These are phyloP conservation scores for Silurus lanzhouensis DNA, from an alignment of 2,797 vertebrate genomes.

Conservation along the genomic window DNA sequence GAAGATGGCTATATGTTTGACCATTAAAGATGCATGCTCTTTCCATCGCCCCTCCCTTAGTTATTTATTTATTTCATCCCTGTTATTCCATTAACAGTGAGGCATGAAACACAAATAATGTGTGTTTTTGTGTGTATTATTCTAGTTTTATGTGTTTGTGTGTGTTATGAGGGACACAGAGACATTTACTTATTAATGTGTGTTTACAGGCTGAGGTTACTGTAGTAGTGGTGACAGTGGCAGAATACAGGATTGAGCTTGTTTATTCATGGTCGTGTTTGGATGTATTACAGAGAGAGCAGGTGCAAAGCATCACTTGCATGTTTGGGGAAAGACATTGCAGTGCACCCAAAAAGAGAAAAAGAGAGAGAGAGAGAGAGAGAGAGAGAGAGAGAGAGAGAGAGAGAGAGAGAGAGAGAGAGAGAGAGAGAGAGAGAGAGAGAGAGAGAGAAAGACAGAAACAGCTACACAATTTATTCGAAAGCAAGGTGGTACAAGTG, in stretches of 20 bases:
- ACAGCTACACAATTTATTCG: background rate
- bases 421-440: background rate
- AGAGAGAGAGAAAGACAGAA: background rate
- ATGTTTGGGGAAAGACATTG: conserved; percentile 60
- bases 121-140: conserved; percentile 26
- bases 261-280: conserved; percentile 78
- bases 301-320: conserved; percentile 62
- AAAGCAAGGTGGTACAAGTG: background rate
- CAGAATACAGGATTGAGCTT: conserved; percentile 65
- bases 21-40: conserved; percentile 73
- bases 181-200: conserved; percentile 79
- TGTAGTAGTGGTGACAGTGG: conserved; percentile 46
- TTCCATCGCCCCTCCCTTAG: conserved; percentile 40
- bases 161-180: conserved; percentile 62
- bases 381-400: background rate
- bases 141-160: background rate
- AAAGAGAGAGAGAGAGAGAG: background rate
- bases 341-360: conserved; percentile 17
- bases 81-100: conserved; percentile 47
- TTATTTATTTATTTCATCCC: conserved; percentile 44
- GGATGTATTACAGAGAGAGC: conserved; percentile 81
- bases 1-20: conserved; percentile 59
- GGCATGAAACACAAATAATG: conserved; percentile 13
- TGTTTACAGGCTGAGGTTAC: conserved; percentile 65
- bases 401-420: conserved; percentile 4